Conservation (phyloP, 2,113 vertebrate species). For the Plecotus auritus region DNA sequence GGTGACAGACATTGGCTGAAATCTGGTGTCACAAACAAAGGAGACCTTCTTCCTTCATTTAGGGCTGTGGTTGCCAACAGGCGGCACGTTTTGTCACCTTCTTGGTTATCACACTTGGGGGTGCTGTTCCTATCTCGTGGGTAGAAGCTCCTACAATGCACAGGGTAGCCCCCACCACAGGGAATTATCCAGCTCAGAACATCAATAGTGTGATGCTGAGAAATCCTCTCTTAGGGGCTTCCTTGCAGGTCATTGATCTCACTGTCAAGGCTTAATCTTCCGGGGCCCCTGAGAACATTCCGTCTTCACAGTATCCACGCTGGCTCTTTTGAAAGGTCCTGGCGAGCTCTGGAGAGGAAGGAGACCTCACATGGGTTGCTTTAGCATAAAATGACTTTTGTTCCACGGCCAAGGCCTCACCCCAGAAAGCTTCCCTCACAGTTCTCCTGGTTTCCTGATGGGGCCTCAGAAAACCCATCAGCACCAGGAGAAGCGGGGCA, state of each 20-base stretch:
- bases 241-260: background rate
- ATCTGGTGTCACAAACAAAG: background rate
- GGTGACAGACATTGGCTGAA: background rate
- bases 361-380: background rate
- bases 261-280: background rate
- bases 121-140: background rate
- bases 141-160: background rate
- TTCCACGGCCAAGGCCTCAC: background rate
- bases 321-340: background rate
- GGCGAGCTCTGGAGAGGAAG: background rate
- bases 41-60: background rate
- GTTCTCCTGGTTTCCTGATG: background rate
- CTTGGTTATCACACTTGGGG: background rate
- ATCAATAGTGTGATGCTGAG: background rate
- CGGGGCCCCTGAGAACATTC: background rate
- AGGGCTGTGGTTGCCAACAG: background rate
- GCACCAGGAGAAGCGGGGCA: background rate
- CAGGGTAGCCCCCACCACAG: too few relatives aligned
- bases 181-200: accelerated
- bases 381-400: background rate
- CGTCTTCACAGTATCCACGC: background rate
- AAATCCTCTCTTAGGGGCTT: background rate
- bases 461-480: background rate
- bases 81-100: background rate
- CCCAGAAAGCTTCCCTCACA: background rate